Conservation (phyloP, 2,113 vertebrate species). For the Lanius collurio region DNA sequence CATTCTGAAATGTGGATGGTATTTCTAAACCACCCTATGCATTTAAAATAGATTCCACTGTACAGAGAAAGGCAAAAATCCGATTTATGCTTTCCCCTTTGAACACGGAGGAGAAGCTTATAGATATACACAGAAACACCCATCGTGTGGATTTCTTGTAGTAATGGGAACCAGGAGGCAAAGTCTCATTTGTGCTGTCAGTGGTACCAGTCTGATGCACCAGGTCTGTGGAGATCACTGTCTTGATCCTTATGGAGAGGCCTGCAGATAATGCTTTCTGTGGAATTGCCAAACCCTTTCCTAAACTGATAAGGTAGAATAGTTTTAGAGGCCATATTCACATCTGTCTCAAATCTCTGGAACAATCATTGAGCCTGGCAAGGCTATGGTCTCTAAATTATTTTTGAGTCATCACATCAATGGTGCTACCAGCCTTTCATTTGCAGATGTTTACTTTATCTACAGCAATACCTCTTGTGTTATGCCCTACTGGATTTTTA, state of each 20-base stretch:
- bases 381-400: not conserved
- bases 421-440: not conserved
- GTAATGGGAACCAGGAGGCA: not conserved
- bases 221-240: not conserved
- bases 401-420: conserved; percentile 27
- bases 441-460: not conserved
- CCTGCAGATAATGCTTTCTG: not conserved
- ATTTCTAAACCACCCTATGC: not conserved
- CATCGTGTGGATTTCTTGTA: not conserved
- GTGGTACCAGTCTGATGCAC: not conserved
- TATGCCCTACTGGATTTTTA: not conserved
- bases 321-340: not conserved
- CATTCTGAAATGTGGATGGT: not conserved
- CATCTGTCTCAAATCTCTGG: not conserved
- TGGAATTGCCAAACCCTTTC: not conserved
- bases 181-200: accelerated
- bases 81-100: not conserved
- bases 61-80: not conserved
- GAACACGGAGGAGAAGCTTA: not conserved
- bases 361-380: not conserved
- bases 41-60: not conserved
- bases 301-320: not conserved
- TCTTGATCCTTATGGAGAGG: not conserved
- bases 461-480: not conserved
- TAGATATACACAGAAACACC: not conserved